Base-by-base conservation (phyloP, 2,888 invertebrate species). In the Tolmerus cingulatus region DNA sequence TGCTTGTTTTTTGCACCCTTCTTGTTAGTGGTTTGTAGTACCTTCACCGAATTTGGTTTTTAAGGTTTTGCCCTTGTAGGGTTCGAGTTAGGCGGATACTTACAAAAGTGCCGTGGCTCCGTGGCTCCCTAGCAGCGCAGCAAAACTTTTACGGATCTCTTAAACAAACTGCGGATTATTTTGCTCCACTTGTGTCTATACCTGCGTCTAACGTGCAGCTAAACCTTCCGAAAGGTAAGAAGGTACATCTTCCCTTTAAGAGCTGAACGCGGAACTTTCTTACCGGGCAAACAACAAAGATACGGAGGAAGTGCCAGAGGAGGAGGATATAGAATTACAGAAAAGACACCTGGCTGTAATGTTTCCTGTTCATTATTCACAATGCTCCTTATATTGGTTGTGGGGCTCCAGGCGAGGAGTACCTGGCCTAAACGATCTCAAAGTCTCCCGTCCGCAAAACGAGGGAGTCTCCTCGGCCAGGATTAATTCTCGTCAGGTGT, bases 331-430 rank as follows among this genome's bases (percentile, higher is more conserved):
- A 86, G 78, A 87, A 87, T 87, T 87, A 81, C 81, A 66, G 77
- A 40, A 77, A 78, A 74, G 66, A 87, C 87, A 87, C 87, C 87
- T 87, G 87, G 87, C 76, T 23, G 82, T 81, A 57, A 87, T 81
- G 87, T 87, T 87, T 87, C 87, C 87, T 87, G 87, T 87, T 82
- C 74, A 81, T 87, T 87, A 87, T 87, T 51, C 82, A 82, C 51
- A 87, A 51, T 78, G 55, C 40, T 55, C 40, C 66, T 19, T n/a
- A 37, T 84, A 84, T 84, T 74, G 40, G 66, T 84, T 84, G 51
- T 81, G 51, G 23, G 23, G 27, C 34, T 37, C 37, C 76, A 34
- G 37, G 76, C 74, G 37, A 14, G 34, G 37, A 14, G n/a, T 76
- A 76, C 34, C 76, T 16, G n/a, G 34, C n/a, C 37, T 34, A 37